phyloP scores from a whole-genome alignment of 1,140 invertebrate species.

The Coptotermes formosanus region DNA sequence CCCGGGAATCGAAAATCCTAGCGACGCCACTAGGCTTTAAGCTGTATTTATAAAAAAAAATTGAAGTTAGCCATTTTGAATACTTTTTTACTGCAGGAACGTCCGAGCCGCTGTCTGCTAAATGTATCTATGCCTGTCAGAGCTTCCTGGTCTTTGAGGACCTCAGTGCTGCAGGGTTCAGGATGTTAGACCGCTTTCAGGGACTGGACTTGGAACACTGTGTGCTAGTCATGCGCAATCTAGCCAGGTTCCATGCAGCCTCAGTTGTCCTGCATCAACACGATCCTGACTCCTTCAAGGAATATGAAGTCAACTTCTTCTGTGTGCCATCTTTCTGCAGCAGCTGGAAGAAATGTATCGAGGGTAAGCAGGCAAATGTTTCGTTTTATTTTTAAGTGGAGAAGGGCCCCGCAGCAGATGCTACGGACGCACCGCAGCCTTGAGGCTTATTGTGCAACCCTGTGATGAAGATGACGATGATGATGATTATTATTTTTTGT shows the following conservation, averaged over 20 bases:
- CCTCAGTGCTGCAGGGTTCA: neutral
- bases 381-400: too few species aligned
- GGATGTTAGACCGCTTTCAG: neutral
- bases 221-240: neutral
- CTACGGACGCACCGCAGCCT: too few species aligned
- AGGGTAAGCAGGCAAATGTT: too few species aligned
- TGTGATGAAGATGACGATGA: too few species aligned
- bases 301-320: neutral
- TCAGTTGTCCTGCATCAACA: neutral
- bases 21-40: too few species aligned
- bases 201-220: neutral
- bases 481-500: too few species aligned
- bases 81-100: neutral
- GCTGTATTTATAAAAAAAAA: too few species aligned
- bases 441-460: too few species aligned
- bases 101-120: neutral
- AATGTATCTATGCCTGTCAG: neutral
- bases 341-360: too few species aligned
- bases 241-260: neutral
- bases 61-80: too few species aligned
- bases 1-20: too few species aligned
- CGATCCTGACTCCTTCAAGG: neutral
- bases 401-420: too few species aligned
- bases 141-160: neutral
- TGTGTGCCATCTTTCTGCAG: neutral